A percentile compares a stretch with the other conserved stretches of the same genome.
These are phyloP conservation scores for Poecilia picta DNA, from an alignment of 2,797 vertebrate species.

Conservation along the genomic window DNA sequence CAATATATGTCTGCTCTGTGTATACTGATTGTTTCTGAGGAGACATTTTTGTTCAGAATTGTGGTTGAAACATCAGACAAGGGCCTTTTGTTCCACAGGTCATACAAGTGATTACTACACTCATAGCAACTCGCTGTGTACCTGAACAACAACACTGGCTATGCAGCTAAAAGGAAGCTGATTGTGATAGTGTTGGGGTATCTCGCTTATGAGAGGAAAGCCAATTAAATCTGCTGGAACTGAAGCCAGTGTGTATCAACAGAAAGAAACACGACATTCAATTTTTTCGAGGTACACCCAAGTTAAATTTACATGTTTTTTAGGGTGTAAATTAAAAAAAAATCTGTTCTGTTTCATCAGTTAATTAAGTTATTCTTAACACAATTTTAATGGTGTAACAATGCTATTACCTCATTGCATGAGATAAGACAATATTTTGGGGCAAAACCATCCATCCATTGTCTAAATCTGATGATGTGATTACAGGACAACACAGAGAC, in stretches of 20 bases:
- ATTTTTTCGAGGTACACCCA: conserved; percentile 51
- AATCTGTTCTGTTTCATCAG: neutral
- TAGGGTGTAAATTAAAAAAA: conserved; percentile 56
- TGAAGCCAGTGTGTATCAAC: conserved; percentile 57
- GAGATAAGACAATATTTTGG: neutral
- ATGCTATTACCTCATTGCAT: neutral
- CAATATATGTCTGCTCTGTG: conserved; percentile 12
- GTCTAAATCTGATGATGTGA: neutral
- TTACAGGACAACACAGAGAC: neutral
- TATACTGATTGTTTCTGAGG: conserved; percentile 45
- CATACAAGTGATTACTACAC: conserved; percentile 65
- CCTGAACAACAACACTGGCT: conserved; percentile 78
- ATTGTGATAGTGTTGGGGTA: conserved; percentile 73
- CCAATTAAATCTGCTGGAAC: conserved; percentile 80
- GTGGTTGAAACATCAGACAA: conserved; percentile 52
- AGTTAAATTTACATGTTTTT: conserved; percentile 50
- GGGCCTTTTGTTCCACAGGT: conserved; percentile 71
- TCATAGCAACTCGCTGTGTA: conserved; percentile 63
- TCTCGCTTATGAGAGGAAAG: conserved; percentile 75
- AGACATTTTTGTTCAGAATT: conserved; percentile 42
- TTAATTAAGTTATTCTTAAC: neutral
- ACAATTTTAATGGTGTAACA: neutral
- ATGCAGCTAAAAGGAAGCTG: conserved; percentile 75
- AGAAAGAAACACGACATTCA: conserved; percentile 57
- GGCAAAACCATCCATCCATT: neutral